Conservation (phyloP, 2,797 vertebrate species). For the Anas capensis region DNA sequence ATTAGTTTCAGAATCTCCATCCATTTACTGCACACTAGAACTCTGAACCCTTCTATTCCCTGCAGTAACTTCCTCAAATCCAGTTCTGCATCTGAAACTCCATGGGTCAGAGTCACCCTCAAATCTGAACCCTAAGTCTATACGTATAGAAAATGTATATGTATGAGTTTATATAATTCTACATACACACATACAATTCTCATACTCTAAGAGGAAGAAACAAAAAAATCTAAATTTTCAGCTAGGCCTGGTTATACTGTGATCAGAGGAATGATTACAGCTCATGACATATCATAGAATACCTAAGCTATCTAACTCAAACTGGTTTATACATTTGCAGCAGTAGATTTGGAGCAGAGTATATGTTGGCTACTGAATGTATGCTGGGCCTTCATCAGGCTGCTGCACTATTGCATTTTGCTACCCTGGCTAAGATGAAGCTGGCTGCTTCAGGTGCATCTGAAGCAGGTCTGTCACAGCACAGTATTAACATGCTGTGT, state of each 20-base stretch:
- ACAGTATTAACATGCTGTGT: background rate
- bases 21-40: background rate
- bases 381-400: background rate
- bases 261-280: background rate
- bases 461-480: background rate
- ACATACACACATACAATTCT: background rate
- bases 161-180: background rate
- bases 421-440: background rate
- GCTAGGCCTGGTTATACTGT: background rate
- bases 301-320: background rate
- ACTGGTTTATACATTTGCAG: background rate
- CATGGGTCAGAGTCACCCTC: background rate
- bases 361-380: background rate
- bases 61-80: background rate
- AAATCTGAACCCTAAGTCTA: background rate
- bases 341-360: background rate
- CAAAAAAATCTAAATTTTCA: background rate
- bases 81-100: background rate
- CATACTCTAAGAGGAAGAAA: background rate
- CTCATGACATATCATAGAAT: background rate
- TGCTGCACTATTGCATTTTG: background rate
- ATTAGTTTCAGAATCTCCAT: background rate
- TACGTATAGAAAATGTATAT: background rate
- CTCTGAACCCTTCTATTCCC: background rate
- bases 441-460: background rate